Percentiles rank a stretch among this genome's conserved stretches.
Evolutionary conservation across 2,888 invertebrate genomes (phyloP).

Genomic region (Lamellibrachia satsuma): DNA sequence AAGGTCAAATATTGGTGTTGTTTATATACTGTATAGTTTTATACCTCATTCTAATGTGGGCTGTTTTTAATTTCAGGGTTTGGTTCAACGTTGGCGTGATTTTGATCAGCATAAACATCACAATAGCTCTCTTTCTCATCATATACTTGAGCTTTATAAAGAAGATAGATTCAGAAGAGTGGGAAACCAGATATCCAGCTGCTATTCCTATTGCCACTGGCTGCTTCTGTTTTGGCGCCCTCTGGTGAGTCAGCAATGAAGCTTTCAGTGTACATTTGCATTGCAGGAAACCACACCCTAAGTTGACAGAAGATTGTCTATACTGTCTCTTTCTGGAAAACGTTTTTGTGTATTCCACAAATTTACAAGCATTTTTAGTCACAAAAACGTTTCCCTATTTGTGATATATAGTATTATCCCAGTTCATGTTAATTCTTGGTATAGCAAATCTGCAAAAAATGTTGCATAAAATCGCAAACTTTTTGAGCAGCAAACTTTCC

Average conservation of each 20-base stretch:
- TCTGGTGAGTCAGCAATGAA: constrained; percentile 53
- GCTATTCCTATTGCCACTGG: constrained; percentile 64
- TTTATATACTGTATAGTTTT: background rate
- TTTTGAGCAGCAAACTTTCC: no score
- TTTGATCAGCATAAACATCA: constrained; percentile 51
- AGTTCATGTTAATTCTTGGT: no score
- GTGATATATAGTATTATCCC: no score
- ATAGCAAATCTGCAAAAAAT: no score
- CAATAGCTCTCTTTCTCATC: constrained; percentile 59
- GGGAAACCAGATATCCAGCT: constrained; percentile 60
- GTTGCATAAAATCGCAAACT: no score
- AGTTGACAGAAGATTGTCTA: no score
- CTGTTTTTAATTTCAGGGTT: constrained; percentile 46
- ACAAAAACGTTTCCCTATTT: no score
- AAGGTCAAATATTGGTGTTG: background rate
- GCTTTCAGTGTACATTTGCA: background rate
- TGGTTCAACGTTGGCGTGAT: constrained; percentile 59
- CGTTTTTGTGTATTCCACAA: no score
- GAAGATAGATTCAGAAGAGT: constrained; percentile 58
- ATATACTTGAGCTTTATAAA: constrained; percentile 58
- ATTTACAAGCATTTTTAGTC: no score
- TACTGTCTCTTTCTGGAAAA: no score
- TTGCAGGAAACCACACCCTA: background rate
- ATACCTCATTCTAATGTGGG: background rate
- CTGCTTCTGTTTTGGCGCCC: constrained; percentile 54